Evolutionary conservation across 2,113 vertebrate species (phyloP).

Genomic region (Nanger granti): DNA sequence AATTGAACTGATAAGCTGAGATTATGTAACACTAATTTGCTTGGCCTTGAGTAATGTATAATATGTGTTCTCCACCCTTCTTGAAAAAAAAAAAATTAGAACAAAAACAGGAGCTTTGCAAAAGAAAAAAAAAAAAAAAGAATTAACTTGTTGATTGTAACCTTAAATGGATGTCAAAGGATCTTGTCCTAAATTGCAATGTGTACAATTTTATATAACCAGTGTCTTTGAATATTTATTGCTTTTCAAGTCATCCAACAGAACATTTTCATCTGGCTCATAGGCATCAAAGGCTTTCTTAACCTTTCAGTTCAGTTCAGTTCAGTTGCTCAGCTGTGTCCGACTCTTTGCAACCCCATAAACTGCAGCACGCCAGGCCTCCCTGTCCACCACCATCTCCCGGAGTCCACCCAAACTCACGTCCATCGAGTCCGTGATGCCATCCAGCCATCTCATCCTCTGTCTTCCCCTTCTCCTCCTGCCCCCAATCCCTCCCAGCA

Average conservation of each 20-base stretch:
- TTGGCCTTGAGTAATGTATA: not conserved
- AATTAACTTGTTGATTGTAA: not conserved
- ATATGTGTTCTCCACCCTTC: not conserved
- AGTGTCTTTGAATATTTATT: not conserved
- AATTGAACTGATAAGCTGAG: constrained; percentile 21
- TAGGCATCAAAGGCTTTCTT: not conserved
- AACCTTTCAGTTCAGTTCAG: not conserved
- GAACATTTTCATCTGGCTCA: not conserved
- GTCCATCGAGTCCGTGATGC: no score
- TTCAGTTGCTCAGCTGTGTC: no score
- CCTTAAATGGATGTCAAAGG: not conserved
- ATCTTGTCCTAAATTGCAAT: not conserved
- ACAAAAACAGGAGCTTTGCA: not conserved
- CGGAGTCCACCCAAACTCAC: no score
- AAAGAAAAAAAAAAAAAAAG: not conserved
- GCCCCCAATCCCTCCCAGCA: no score
- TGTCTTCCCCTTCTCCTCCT: no score
- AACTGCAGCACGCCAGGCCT: no score
- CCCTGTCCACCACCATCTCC: no score
- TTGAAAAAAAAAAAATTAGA: not conserved
- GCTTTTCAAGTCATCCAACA: not conserved
- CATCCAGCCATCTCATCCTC: no score
- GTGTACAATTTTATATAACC: not conserved
- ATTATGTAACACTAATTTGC: constrained; percentile 43
- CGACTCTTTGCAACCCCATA: no score